Base-by-base conservation (phyloP, 2,797 vertebrate genomes). In the Todus mexicanus region DNA sequence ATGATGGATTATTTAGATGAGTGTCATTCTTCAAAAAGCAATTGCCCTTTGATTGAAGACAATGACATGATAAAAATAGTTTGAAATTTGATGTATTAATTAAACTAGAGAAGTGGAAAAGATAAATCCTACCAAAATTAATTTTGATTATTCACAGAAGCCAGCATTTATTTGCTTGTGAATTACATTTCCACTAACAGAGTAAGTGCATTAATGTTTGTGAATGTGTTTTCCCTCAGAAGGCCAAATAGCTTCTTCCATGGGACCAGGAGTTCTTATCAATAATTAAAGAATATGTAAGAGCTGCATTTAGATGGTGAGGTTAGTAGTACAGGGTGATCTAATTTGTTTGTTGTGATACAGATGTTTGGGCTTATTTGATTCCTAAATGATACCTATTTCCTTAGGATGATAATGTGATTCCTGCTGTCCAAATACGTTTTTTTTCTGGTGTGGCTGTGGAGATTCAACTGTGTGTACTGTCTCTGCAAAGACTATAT, bases 51-150 rank as follows among this genome's bases (percentile, higher is more conserved):
- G 48, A 71, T 69, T 75, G 66, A 83, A 77, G 42, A 85, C 89
- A 95, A 89, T 47, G 17, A 50, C 57, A 69, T 53, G 59, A 79
- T 95, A 89, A 85, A 91, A 93, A 79, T 83, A 80, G 78, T 92
- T 91, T 90, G 70, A 93, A 90, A 87, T 83, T 19, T 82, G 60
- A 42, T 88, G 47, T 80, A 60, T 74, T 92, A 92, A 88, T 92
- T 76, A 88, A 82, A 80, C 26, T 71, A 16, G 47, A 20, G 74
- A 77, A 69, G 15, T 40, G 45, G n/a, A 76, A 83, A 78, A 71
- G 71, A 74, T 27, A 48, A 87, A 69, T 64, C 18, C n/a, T 75
- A 54, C 29, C 16, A 35, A 59, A 92, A 65, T 61, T 4, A 80
- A 53, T 89, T 92, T 19, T 51, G 15, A 71, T 87, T 83, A 43